Percentiles rank a stretch among this genome's conserved stretches.
Conservation (phyloP, 2,888 invertebrate genomes). For the Leptinotarsa peninsularis region DNA sequence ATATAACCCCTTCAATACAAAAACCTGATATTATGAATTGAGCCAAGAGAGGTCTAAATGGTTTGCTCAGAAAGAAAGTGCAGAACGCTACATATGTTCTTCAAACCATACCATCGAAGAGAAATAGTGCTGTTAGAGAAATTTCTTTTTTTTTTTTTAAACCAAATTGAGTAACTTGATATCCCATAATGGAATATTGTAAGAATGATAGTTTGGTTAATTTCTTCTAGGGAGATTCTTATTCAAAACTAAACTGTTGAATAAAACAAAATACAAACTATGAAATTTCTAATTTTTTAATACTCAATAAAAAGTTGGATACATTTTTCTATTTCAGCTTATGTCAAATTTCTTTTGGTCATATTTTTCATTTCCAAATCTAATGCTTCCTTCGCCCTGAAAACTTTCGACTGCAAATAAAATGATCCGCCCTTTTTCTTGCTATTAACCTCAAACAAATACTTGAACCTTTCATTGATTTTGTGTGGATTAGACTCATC, state of each 20-base stretch:
- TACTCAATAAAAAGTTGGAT: not conserved
- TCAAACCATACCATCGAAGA: not conserved
- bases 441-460: slow-evolving; percentile 88
- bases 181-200: no score
- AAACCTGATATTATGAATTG: no score
- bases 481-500: slow-evolving; percentile 75
- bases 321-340: not conserved
- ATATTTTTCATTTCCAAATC: slow-evolving; percentile 74
- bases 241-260: no score
- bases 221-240: no score
- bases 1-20: no score
- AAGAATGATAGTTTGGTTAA: no score
- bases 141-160: no score
- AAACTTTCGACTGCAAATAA: slow-evolving; percentile 95
- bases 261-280: no score
- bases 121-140: no score
- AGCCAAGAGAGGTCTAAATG: not conserved
- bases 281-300: no score
- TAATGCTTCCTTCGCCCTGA: slow-evolving; percentile 85
- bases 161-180: no score
- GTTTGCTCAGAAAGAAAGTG: not conserved
- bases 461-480: slow-evolving; percentile 81
- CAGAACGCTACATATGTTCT: not conserved
- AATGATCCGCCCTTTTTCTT: slow-evolving; percentile 93
- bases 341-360: not conserved